Base-by-base conservation (phyloP, 1,140 invertebrate species). In the Temnothorax nylanderi region DNA sequence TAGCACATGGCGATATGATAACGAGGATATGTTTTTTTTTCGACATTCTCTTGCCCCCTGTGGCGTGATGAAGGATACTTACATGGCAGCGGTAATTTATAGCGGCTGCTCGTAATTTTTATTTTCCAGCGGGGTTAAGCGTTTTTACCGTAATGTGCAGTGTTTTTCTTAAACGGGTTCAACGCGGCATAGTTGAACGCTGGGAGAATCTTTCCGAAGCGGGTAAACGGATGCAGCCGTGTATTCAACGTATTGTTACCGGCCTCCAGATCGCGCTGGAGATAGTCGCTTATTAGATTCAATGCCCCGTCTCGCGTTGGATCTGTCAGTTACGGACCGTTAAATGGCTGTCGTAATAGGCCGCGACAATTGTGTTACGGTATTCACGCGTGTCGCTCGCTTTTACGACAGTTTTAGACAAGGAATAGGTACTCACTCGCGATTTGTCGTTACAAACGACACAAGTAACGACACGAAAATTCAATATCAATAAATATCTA, bases 231-330 rank as follows among this genome's bases (percentile, higher is more conserved):
- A 85, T 77, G 72, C 37, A 44, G 26, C 13, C 58, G 71, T 65
- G 74, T 65, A 67, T 65, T 64, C 58, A 78, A 34, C 60, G 58
- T 78, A 78, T 65, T 78, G 82, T 85, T 85, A 65, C 47, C 58
- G 44, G 8, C 21, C 37, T 6, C 58, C 58, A 49, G 82, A 85
- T 85, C 56, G 44, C 72, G 74, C 44, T 47, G 13, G 1, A 60
- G 82, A 85, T 85, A 85, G 16, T 26, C 62, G 7, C 49, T 78
- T 78, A 65, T 85, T 85, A 85, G 82, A 78, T 78, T 65, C 58
- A 65, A 49, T 51, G 60, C 13, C 41, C 6, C 26, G 56, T 62
- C 44, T 54, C 58, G 21, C 13, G 58, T 65, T 56, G 34, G 58
- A 77, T 85, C 58, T 85, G 21, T 13, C 60, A 64, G 72, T 85